Percentiles rank a stretch among this genome's conserved stretches.
These are phyloP conservation scores for Neostethus bicornis DNA, from an alignment of 2,797 vertebrate genomes.

Conservation along the genomic window DNA sequence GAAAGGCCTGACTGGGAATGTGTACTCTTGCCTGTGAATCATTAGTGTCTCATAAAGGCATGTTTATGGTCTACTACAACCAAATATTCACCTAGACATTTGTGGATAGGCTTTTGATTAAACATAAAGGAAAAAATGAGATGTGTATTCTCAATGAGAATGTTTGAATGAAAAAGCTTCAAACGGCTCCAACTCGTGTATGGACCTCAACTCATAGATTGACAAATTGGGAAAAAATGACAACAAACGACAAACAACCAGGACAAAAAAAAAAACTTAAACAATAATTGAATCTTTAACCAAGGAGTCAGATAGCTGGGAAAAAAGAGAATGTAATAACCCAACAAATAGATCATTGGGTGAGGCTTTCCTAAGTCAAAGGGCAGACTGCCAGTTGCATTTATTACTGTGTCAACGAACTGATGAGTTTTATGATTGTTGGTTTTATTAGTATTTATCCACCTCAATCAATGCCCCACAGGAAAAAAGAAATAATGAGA, in stretches of 20 bases:
- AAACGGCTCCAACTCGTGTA: too few species aligned
- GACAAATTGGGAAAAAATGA: too few species aligned
- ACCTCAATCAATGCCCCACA: too few species aligned
- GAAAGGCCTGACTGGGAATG: conserved; percentile 33
- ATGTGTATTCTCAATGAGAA: too few species aligned
- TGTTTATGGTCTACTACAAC: conserved; percentile 15
- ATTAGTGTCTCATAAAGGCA: conserved; percentile 32
- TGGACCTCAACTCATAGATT: too few species aligned
- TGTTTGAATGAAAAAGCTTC: conserved; percentile 6
- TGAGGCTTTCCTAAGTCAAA: too few species aligned
- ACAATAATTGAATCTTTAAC: too few species aligned
- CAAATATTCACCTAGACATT: conserved; percentile 25
- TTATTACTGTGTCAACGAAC: not conserved
- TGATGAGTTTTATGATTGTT: not conserved
- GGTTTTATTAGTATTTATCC: too few species aligned
- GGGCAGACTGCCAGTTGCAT: not conserved
- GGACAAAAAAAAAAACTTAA: not conserved
- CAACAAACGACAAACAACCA: too few species aligned
- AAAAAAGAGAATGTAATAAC: too few species aligned
- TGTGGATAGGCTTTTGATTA: conserved; percentile 16
- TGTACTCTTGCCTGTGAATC: conserved; percentile 32
- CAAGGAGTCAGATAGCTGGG: too few species aligned
- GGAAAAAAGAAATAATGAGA: not conserved
- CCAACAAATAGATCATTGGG: not conserved
- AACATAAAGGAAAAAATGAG: conserved; percentile 1